Conservation (phyloP, 1,140 invertebrate species). For the Cyclargus thomasi region DNA sequence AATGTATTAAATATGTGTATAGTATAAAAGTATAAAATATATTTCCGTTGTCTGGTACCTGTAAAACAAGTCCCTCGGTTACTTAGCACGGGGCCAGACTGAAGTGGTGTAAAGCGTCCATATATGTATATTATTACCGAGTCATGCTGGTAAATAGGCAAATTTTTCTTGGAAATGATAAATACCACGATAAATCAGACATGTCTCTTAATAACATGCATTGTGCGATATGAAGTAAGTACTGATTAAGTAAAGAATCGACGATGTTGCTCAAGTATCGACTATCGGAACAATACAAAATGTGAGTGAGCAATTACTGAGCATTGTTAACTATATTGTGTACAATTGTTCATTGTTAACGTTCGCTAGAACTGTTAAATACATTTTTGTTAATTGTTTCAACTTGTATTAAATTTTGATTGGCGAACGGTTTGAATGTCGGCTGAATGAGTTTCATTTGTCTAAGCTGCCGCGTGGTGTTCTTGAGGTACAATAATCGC, state of each 20-base stretch:
- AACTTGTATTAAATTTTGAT: background rate
- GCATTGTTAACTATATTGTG: slow-evolving; percentile 12
- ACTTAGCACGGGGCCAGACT: too few species aligned
- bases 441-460: background rate
- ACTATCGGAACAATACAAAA: slow-evolving; percentile 10
- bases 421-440: background rate
- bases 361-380: slow-evolving; percentile 1
- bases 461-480: background rate
- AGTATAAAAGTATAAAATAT: too few species aligned
- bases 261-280: slow-evolving; percentile 10
- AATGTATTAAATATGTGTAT: too few species aligned
- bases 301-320: slow-evolving; percentile 6
- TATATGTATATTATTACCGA: too few species aligned
- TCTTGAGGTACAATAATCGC: background rate
- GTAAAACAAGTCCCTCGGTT: too few species aligned
- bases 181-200: background rate
- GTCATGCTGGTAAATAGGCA: too few species aligned
- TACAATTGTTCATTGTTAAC: slow-evolving; percentile 13
- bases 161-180: too few species aligned
- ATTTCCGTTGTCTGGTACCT: too few species aligned
- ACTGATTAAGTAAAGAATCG: background rate
- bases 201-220: background rate
- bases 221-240: background rate
- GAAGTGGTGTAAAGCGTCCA: too few species aligned
- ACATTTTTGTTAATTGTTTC: slow-evolving; percentile 11